phyloP scores from a whole-genome alignment of 1,140 invertebrate genomes.

The Onthophagus taurus region DNA sequence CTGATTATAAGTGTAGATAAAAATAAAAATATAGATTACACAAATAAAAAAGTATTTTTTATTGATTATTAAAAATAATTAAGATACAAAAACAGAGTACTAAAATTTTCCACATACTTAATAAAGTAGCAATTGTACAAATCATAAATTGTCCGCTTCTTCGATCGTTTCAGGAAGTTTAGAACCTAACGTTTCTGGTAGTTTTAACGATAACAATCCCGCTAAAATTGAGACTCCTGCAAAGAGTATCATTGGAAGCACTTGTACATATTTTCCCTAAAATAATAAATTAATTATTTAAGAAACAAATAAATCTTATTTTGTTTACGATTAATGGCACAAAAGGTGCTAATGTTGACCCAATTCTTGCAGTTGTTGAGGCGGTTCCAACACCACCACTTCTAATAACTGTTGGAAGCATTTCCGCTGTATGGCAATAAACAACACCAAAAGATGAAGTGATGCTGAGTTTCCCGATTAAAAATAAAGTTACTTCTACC shows the following conservation, averaged over 20 bases:
- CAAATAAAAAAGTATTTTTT: too few species aligned
- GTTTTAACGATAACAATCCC: slow-evolving; percentile 40
- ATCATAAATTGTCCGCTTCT: slow-evolving; percentile 34
- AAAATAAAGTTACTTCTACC: slow-evolving; percentile 44
- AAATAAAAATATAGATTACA: too few species aligned
- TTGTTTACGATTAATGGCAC: slow-evolving; percentile 44
- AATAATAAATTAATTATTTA: slow-evolving; percentile 15
- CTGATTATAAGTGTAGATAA: too few species aligned
- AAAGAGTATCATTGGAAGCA: slow-evolving; percentile 48
- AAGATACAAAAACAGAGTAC: neutral
- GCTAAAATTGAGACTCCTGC: slow-evolving; percentile 42
- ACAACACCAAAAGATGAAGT: slow-evolving; percentile 51
- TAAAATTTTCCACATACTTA: neutral
- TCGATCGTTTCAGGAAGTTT: slow-evolving; percentile 49
- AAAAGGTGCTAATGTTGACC: slow-evolving; percentile 53
- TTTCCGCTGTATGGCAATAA: slow-evolving; percentile 53
- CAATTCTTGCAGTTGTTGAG: slow-evolving; percentile 49
- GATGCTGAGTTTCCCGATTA: slow-evolving; percentile 54
- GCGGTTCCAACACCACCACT: slow-evolving; percentile 49
- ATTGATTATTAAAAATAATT: too few species aligned
- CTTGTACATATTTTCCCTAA: slow-evolving; percentile 42
- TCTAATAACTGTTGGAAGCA: slow-evolving; percentile 49
- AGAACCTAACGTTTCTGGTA: slow-evolving; percentile 51
- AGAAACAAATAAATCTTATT: slow-evolving; percentile 4
- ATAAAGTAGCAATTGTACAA: too few species aligned